Evolutionary conservation across 1,140 invertebrate genomes (phyloP), one percentile per base, ranked within the genome.

Genomic region (Ganaspis sp.): DNA sequence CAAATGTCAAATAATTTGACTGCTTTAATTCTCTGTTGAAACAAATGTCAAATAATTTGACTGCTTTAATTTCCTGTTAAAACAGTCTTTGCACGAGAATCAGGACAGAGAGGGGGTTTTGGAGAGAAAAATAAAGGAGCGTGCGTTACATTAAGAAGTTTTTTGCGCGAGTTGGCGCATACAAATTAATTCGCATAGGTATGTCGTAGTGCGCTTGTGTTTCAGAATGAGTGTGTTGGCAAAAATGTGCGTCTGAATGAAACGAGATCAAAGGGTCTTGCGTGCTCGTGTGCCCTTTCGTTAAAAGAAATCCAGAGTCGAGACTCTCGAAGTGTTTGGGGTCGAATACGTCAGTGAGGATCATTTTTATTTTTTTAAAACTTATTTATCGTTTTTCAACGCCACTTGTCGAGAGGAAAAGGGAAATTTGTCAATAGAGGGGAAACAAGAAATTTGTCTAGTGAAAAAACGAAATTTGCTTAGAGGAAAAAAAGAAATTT

Each of bases 321-420:
- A 64, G 58, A 64, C 58, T 64, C 21, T 64, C 58, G 58, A 29
- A 64, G 23, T 64, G 58, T 64, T 26, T 64, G 26, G 23, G 58
- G 58, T 64, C 54, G 54, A 64, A 64, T 64, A 64, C 58, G 58
- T 64, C 58, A 64, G 58, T 26, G 23, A 17, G 45, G 17, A 49
- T 49, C 17, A 5, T 49, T 49, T 49, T 49, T 49, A 17, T 64
- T 29, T 64, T 26, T 4, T 23, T 12, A 64, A 64, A 64, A 0
- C 26, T 26, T 15, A 5, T 29, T 64, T 15, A 26, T 64, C 29
- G 29, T 64, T 64, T 29, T 34, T 4, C 58, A 49, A 49, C 4
- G 3, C 17, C 45, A 49, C 45, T 49, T 49, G n/a, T 45, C 3
- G n/a, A 45, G 15, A 45, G 12, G n/a, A 45, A n/a, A n/a, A n/a